phyloP scores from a whole-genome alignment of 2,113 vertebrate genomes.

The Glaucidium brasilianum region DNA sequence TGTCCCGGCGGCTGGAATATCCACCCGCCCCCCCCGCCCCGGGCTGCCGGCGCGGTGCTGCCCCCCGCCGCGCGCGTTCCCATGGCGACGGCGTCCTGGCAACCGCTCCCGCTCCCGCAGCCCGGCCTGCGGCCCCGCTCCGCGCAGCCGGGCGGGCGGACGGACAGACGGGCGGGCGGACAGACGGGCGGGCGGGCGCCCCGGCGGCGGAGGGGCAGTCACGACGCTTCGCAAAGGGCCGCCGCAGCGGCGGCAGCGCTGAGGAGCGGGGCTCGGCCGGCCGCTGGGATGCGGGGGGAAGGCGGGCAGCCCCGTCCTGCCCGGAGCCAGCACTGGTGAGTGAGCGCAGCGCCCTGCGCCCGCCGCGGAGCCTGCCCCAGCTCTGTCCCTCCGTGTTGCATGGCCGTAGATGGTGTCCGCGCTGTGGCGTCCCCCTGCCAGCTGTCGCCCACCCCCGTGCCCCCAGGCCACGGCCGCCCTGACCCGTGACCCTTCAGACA shows the following conservation, averaged over 20 bases:
- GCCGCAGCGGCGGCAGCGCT: neutral
- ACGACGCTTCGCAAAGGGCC: neutral
- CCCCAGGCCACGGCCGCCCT: neutral
- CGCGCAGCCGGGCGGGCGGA: neutral
- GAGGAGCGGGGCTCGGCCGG: neutral
- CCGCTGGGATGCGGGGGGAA: neutral
- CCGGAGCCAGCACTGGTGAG: slow-evolving; percentile 28
- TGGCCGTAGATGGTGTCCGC: neutral
- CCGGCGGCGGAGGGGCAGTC: neutral
- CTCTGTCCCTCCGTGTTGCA: neutral
- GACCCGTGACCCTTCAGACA: neutral
- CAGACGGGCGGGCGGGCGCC: neutral
- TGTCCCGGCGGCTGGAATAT: neutral
- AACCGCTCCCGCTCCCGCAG: slow-evolving; percentile 45
- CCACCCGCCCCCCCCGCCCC: neutral
- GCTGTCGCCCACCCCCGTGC: neutral
- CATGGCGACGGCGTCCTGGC: slow-evolving; percentile 66
- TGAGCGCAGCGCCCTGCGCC: neutral
- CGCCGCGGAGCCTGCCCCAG: neutral
- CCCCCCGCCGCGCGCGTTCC: slow-evolving; percentile 18
- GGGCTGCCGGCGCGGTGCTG: neutral
- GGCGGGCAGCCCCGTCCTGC: neutral
- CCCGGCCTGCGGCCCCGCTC: neutral
- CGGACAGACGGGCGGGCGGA: neutral
- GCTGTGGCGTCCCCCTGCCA: neutral